A percentile compares a stretch with the other conserved stretches of the same genome.
These are phyloP conservation scores for Carettochelys insculpta DNA, from an alignment of 2,113 vertebrate species.

Conservation along the genomic window DNA sequence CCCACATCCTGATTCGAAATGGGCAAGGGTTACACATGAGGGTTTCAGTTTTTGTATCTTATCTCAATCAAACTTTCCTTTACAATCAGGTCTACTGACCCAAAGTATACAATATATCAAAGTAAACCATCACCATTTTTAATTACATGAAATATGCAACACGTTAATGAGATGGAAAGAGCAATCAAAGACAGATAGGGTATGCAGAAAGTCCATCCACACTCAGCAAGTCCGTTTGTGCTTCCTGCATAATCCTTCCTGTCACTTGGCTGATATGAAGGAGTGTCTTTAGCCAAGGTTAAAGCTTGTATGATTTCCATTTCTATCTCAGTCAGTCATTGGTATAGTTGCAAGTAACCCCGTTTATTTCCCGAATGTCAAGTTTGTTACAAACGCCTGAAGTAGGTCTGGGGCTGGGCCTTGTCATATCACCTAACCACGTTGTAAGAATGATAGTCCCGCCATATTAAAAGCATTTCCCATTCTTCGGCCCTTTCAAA, in stretches of 20 bases:
- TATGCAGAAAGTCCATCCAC: accelerated
- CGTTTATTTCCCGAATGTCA: neutral
- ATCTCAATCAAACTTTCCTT: neutral
- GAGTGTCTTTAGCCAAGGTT: neutral
- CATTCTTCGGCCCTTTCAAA: neutral
- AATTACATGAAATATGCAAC: accelerated
- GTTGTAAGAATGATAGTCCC: neutral
- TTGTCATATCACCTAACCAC: neutral
- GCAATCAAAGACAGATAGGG: neutral
- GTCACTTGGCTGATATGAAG: neutral
- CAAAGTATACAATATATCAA: neutral
- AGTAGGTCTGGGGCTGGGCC: neutral
- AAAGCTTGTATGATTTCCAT: neutral
- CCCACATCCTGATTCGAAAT: neutral
- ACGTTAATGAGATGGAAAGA: neutral
- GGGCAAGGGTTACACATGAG: accelerated
- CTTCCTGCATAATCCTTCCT: neutral
- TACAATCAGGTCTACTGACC: accelerated
- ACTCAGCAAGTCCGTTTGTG: neutral
- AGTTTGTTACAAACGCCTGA: neutral
- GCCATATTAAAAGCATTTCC: neutral
- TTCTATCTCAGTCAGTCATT: neutral
- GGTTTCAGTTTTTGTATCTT: accelerated
- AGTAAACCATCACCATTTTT: neutral
- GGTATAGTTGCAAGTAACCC: neutral